These are phyloP conservation scores for Tokudaia muenninki DNA, from an alignment of 2,797 vertebrate species.

Conservation along the genomic window DNA sequence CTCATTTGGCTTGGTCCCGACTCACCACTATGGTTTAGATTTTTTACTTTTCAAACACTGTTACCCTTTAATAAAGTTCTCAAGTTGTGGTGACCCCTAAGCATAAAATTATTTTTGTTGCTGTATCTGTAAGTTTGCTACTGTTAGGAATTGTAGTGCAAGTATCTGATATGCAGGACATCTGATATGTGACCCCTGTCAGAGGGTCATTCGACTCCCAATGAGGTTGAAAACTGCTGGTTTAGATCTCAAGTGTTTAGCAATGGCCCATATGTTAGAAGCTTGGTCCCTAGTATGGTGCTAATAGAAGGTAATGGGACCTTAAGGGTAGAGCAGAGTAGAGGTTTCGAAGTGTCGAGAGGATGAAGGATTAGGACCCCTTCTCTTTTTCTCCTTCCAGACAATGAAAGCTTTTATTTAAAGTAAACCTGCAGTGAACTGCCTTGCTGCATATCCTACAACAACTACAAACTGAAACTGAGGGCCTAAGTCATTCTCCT, in stretches of 20 bases:
- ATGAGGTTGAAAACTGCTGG: background rate
- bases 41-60: background rate
- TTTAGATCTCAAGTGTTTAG: background rate
- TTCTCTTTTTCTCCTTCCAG: background rate
- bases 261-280: background rate
- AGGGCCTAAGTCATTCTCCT: background rate
- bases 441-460: fast-evolving
- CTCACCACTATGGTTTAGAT: background rate
- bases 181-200: background rate
- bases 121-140: background rate
- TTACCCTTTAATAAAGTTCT: background rate
- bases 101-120: background rate
- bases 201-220: background rate
- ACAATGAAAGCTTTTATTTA: background rate
- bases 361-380: background rate
- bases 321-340: background rate
- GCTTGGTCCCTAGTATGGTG: background rate
- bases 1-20: background rate
- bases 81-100: background rate
- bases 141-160: background rate
- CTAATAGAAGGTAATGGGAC: too few species aligned
- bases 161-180: background rate
- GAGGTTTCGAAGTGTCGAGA: background rate
- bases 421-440: too few species aligned
- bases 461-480: background rate